phyloP scores from a whole-genome alignment of 2,797 vertebrate species.

The Ceryle rudis region DNA sequence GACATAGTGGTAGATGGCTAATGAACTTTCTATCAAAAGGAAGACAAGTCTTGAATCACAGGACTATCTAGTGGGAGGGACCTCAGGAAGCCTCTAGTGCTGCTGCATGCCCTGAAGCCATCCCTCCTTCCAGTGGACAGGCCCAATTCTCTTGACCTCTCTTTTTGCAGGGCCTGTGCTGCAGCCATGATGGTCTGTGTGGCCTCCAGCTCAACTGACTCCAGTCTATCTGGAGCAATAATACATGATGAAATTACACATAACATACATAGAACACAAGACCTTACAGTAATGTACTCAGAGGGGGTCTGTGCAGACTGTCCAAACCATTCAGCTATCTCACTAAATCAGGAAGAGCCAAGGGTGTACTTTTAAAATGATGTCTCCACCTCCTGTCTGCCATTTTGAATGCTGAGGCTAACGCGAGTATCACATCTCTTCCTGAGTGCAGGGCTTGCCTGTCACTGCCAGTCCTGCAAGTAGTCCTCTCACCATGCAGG shows the following conservation, averaged over 20 bases:
- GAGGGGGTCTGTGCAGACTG: background rate
- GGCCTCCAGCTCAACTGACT: background rate
- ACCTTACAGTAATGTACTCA: background rate
- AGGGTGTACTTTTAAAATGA: background rate
- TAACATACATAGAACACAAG: background rate
- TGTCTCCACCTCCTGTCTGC: conserved; percentile 4
- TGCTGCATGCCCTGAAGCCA: background rate
- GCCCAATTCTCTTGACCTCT: background rate
- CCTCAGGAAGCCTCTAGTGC: background rate
- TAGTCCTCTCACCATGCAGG: background rate
- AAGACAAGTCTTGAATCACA: background rate
- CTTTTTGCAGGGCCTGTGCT: background rate
- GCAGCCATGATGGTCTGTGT: background rate
- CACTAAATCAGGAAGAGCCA: background rate
- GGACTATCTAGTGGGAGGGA: background rate
- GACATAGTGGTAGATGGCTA: background rate
- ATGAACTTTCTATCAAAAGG: background rate
- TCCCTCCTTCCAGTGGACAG: background rate
- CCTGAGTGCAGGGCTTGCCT: background rate
- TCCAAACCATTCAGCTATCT: background rate
- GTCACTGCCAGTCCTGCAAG: background rate
- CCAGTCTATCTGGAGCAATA: background rate
- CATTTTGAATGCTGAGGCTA: background rate
- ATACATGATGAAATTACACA: background rate
- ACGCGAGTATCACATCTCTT: conserved; percentile 47